Evolutionary conservation across 2,797 vertebrate species (phyloP).

Genomic region (Lepilemur septentrionalis): DNA sequence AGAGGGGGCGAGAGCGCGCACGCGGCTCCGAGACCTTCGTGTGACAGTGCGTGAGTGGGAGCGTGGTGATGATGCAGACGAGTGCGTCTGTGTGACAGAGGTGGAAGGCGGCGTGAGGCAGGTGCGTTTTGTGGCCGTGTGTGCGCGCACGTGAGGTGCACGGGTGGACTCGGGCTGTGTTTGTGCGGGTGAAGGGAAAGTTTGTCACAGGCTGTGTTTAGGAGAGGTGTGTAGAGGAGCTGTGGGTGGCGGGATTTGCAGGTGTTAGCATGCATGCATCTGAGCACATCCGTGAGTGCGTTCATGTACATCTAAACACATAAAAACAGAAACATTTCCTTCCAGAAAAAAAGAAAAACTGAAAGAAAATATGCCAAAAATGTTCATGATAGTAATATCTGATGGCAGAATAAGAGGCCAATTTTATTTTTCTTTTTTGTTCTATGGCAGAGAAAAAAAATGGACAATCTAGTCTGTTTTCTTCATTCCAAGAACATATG

Average conservation of each 20-base stretch:
- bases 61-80: no score
- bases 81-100: no score
- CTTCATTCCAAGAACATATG: neutral
- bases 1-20: no score
- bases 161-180: neutral
- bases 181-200: neutral
- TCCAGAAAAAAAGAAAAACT: neutral
- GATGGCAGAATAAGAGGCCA: neutral
- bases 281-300: neutral
- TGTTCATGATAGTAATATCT: neutral
- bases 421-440: neutral
- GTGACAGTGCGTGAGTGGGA: no score
- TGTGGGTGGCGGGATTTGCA: neutral
- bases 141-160: accelerated
- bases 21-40: no score
- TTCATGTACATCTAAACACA: neutral
- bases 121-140: neutral
- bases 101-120: neutral
- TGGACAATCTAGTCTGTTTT: neutral
- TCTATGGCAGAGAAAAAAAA: neutral
- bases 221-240: neutral
- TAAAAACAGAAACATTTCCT: neutral
- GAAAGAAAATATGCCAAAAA: neutral
- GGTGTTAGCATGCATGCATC: no score
- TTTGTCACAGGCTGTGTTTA: neutral